phyloP scores from a whole-genome alignment of 2,113 vertebrate genomes.

The Seriola dumerili region DNA sequence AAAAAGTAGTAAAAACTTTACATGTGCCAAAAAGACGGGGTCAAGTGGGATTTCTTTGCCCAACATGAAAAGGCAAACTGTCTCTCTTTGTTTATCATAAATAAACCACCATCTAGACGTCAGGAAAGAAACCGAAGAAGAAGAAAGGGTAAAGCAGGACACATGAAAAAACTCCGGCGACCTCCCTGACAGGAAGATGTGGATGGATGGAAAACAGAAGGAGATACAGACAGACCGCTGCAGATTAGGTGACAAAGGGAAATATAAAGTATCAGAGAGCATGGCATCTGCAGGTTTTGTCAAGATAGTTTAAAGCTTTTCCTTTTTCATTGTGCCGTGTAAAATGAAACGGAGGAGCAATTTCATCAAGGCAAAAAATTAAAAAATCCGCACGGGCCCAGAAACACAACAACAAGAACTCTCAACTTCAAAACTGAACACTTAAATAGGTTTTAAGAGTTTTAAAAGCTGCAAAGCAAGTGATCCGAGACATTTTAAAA shows the following conservation, averaged over 20 bases:
- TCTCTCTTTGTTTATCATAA: conserved; percentile 52
- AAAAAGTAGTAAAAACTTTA: conserved; percentile 32
- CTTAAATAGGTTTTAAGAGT: background rate
- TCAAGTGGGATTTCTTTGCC: conserved; percentile 24
- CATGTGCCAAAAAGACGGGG: conserved; percentile 34
- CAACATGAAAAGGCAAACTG: conserved; percentile 43
- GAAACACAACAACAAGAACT: background rate
- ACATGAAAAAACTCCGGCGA: background rate
- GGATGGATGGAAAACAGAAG: background rate
- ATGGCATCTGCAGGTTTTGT: background rate
- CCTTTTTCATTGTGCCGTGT: background rate
- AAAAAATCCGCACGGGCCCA: too few relatives aligned
- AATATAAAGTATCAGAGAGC: background rate
- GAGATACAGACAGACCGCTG: background rate
- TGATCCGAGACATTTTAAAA: background rate
- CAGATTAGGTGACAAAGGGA: background rate
- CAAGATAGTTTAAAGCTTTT: background rate
- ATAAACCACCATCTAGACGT: conserved; percentile 47
- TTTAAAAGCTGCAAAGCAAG: too few relatives aligned
- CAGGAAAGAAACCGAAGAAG: background rate
- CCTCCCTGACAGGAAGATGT: background rate
- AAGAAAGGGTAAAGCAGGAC: conserved; percentile 13
- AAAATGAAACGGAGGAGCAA: background rate
- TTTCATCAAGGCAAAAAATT: too few relatives aligned
- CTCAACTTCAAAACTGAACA: background rate